Evolutionary conservation across 53 echinoderm and acorn worm genomes (phyloP), one percentile per base, ranked within the genome.

Genomic region (Actinopyga echinites): DNA sequence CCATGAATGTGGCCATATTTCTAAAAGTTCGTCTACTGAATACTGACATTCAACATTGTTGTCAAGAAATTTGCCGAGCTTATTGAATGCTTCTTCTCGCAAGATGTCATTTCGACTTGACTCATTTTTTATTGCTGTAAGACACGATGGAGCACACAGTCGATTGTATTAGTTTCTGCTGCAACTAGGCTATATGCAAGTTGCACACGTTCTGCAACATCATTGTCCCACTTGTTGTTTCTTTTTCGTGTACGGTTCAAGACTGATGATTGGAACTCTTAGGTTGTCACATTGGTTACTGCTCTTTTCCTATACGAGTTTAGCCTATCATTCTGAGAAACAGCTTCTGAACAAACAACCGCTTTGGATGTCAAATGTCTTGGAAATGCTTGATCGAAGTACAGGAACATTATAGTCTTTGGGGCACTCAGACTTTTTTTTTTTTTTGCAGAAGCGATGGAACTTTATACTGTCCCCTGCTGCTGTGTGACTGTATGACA

Each of bases 41-140:
- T 87, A 82, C 60, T 87, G 87, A 45, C 57, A 87, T 65, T 87
- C 80, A 87, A 81, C 87, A 81, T 83, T 81, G 60, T 87, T 45
- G 62, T 82, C 69, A 13, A 87, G 69, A 87, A 54, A 65, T 25
- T 78, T 53, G 83, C 87, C 81, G n/a, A 87, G 69, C 36, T 65
- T 66, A 33, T 64, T 57, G 61, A 82, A 81, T 63, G 80, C 80
- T 53, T 80, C 35, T 33, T 87, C 64, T 15, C 80, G 65, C 23
- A 81, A 63, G 40, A 37, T 86, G 36, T 79, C 67, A 86, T 85
- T 75, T 52, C 54, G 63, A 17, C 44, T 68, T 87, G 82, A 52
- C 44, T 86, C 79, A 15, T 75, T 38, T 43, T 29, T 8, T 30
- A 30, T 64, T 42, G n/a, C 28, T 34, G 45, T 80, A 40, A 81